A percentile compares a stretch with the other conserved stretches of the same genome.
Evolutionary conservation across 1,140 invertebrate genomes (phyloP).

Genomic region (Drosophila equinoxialis): DNA sequence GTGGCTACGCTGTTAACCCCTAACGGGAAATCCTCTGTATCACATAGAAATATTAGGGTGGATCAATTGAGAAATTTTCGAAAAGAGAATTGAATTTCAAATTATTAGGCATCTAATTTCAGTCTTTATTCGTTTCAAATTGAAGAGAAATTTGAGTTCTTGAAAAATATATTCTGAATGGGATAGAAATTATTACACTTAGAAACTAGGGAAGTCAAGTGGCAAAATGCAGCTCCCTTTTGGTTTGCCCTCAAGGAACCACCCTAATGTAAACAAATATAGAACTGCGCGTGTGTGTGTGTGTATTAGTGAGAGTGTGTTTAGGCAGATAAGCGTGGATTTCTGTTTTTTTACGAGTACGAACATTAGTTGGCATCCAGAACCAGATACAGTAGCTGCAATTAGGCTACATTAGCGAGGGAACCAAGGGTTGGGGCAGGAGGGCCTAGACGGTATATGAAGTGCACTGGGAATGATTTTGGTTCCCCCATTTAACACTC

Average conservation of each 20-base stretch:
- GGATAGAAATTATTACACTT: background rate
- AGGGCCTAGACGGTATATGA: background rate
- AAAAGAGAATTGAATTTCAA: background rate
- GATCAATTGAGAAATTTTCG: background rate
- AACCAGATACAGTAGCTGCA: constrained; percentile 13
- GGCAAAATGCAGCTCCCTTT: constrained; percentile 23
- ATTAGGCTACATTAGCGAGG: constrained; percentile 1
- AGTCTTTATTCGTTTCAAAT: no score
- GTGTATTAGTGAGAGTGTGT: background rate
- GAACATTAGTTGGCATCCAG: constrained; percentile 8
- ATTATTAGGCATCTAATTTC: no score
- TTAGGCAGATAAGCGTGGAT: constrained; percentile 11
- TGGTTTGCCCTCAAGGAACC: background rate
- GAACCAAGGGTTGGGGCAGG: background rate
- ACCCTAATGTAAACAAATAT: background rate
- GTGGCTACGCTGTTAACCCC: background rate
- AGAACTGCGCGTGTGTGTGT: constrained; percentile 13
- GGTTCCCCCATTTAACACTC: constrained; percentile 10
- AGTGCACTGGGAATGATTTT: constrained; percentile 9
- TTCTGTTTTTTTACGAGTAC: background rate
- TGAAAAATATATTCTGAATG: background rate
- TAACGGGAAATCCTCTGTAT: constrained; percentile 14
- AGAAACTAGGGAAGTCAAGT: background rate
- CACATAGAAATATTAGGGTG: constrained; percentile 33
- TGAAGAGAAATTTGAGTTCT: no score